Base-by-base conservation (phyloP, 2,797 vertebrate genomes). In the Gymnothorax javanicus region DNA sequence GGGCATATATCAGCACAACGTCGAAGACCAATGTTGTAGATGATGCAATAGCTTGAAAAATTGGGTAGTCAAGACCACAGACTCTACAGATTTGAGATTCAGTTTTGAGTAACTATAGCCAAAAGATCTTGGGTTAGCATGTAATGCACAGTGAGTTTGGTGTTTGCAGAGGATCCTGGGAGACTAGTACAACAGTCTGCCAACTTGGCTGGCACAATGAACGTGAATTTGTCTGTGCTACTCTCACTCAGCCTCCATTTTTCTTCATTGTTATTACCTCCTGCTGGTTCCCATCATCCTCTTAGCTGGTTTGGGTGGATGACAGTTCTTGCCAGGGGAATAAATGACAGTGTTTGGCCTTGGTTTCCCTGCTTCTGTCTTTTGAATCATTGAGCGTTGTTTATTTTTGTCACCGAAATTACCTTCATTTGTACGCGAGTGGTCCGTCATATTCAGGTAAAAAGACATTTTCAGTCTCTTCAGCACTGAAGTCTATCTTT, bases 341-440 rank as follows among this genome's bases (percentile, higher is more conserved):
- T 67, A 67, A 67, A 67, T n/a, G 62, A 67, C 62, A 60, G 60
- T 62, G 13, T 67, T 67, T 67, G 62, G 62, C 62, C 62, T 64
- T 60, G 60, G 60, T 62, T 67, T 64, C 20, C 62, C 62, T 67
- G 62, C 62, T n/a, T n/a, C 1, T 25, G 20, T 7, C 1, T n/a
- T 6, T 67, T 6, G 62, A 67, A 67, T 67, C 4, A 2, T 67
- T 67, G 62, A 5, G 4, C 62, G 23, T n/a, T 67, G 20, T 67
- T 8, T 8, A 1, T 67, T 62, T 62, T 62, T 15, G 13, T 0
- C 17, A 0, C 59, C 4, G 62, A n/a, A n/a, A n/a, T n/a, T n/a
- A n/a, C n/a, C n/a, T n/a, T n/a, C 12, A 13, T 15, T 60, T 11
- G 59, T 60, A 13, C 11, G 9, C 59, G n/a, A n/a, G n/a, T n/a